These are phyloP conservation scores for Capitulum mitella DNA, from an alignment of 2,888 invertebrate genomes.

Conservation along the genomic window DNA sequence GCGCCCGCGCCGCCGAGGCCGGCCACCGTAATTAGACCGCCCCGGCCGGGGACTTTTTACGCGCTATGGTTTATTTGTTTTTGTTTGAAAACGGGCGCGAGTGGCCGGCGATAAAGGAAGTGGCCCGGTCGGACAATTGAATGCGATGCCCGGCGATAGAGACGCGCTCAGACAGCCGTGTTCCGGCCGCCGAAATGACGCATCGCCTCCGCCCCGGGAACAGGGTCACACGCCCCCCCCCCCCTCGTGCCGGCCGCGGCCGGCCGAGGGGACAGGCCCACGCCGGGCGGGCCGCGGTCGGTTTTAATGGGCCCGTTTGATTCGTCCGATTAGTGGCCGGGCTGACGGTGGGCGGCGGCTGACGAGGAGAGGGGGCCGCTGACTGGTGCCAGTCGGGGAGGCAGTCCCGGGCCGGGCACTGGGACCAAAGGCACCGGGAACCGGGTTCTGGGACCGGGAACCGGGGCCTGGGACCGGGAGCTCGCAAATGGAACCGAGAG, in stretches of 20 bases:
- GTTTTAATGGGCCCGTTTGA: not conserved
- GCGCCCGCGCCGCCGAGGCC: not conserved
- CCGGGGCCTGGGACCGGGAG: too few species aligned
- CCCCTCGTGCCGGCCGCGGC: not conserved
- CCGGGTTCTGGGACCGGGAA: too few species aligned
- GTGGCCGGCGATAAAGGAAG: constrained; percentile 5
- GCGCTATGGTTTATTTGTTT: constrained; percentile 6
- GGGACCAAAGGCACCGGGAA: too few species aligned
- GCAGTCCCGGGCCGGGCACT: too few species aligned
- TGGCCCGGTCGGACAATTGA: constrained; percentile 9
- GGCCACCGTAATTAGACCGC: not conserved
- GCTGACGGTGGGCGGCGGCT: not conserved
- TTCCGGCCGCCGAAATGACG: not conserved
- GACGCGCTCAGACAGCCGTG: constrained; percentile 8
- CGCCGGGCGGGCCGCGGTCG: not conserved
- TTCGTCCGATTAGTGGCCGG: not conserved
- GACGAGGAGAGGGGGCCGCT: too few species aligned
- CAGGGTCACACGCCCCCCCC: not conserved
- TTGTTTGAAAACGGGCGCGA: constrained; percentile 17
- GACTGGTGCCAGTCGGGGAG: too few species aligned
- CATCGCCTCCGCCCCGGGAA: not conserved
- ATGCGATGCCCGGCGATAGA: not conserved
- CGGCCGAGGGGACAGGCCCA: not conserved
- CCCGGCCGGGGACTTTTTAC: not conserved
- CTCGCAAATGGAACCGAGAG: too few species aligned